phyloP scores from a whole-genome alignment of 1,140 invertebrate genomes.

The Papilio polyxenes region DNA sequence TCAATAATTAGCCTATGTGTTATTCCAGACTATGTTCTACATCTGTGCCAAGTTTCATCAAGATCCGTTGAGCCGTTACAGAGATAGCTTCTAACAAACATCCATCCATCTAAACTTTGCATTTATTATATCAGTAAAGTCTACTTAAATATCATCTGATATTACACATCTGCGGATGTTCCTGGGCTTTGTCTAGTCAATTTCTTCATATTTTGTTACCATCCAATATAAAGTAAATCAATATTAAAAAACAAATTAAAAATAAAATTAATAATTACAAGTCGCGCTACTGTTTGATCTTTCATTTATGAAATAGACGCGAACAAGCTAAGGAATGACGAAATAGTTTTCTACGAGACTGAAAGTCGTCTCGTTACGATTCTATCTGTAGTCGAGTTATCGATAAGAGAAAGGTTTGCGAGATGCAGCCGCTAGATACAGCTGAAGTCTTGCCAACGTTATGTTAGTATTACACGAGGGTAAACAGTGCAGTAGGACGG shows the following conservation, averaged over 20 bases:
- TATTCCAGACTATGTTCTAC: too few species aligned
- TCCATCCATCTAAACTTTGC: too few species aligned
- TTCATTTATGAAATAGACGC: constrained; percentile 16
- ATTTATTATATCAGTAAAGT: too few species aligned
- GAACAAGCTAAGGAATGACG: constrained; percentile 9
- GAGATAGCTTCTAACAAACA: too few species aligned
- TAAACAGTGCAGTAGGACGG: neutral
- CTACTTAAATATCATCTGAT: neutral
- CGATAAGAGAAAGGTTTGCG: constrained; percentile 34
- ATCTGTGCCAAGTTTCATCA: too few species aligned
- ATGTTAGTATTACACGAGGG: neutral
- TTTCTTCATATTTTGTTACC: neutral
- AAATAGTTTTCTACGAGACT: constrained; percentile 32
- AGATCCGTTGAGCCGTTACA: too few species aligned
- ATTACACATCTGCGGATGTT: too few species aligned
- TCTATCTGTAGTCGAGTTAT: constrained; percentile 33
- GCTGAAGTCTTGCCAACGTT: constrained; percentile 8
- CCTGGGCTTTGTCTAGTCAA: neutral
- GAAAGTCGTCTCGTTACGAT: constrained; percentile 21
- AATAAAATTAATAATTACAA: constrained; percentile 39
- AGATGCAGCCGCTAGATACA: constrained; percentile 22
- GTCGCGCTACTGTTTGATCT: neutral
- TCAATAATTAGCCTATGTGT: too few species aligned
- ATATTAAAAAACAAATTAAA: constrained; percentile 40
- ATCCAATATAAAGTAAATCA: neutral